Evolutionary conservation across 2,888 invertebrate species (phyloP).

Genomic region (Magallana nippona): DNA sequence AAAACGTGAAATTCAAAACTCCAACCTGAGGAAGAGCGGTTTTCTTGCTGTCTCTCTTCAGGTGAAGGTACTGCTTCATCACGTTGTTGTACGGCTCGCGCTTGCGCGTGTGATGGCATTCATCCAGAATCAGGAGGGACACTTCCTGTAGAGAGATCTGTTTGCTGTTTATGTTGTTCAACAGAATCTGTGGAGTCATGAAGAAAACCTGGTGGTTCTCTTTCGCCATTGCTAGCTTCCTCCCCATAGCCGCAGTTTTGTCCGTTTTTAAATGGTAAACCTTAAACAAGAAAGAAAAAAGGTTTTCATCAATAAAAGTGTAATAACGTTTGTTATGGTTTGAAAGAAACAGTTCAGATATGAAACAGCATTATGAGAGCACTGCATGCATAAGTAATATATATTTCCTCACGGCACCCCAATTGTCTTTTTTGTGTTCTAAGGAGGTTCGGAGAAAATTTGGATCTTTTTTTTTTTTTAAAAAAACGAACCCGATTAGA

Average conservation of each 20-base stretch:
- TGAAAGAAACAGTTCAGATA: no score
- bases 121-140: slow-evolving; percentile 62
- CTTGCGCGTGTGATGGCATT: slow-evolving; percentile 65
- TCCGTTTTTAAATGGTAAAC: slow-evolving; percentile 14
- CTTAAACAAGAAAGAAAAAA: not conserved
- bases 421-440: no score
- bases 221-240: slow-evolving; percentile 43
- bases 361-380: no score
- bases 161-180: slow-evolving; percentile 61
- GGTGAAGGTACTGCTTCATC: slow-evolving; percentile 57
- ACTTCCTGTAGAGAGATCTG: slow-evolving; percentile 51
- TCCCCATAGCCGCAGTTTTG: not conserved
- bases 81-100: slow-evolving; percentile 61
- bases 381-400: no score
- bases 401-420: no score
- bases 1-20: no score
- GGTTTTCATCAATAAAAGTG: no score
- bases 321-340: no score
- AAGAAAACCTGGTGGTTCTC: slow-evolving; percentile 63
- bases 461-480: no score
- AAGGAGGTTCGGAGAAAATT: no score
- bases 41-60: slow-evolving; percentile 32
- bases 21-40: slow-evolving; percentile 54
- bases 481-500: no score
- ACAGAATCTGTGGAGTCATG: slow-evolving; percentile 75